Evolutionary conservation across 2,113 vertebrate genomes (phyloP), one percentile per base, ranked within the genome.

Genomic region (Daubentonia madagascariensis): DNA sequence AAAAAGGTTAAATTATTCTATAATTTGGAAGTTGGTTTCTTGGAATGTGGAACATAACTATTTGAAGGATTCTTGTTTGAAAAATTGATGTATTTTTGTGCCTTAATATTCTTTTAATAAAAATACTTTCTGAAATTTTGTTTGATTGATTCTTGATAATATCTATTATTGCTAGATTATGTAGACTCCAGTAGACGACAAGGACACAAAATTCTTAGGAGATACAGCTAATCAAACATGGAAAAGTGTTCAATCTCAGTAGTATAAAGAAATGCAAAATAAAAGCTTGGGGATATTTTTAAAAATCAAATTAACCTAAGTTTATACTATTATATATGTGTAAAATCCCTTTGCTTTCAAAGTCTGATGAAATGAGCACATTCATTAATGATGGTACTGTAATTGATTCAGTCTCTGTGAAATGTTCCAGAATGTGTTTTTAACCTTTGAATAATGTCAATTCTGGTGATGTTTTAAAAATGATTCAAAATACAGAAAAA

Each of bases 61-160:
- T 95, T 97, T 90, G 65, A 96, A 95, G 72, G 6, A 90, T 72
- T 97, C 97, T 93, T 90, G 50, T 96, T 96, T 97, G 61, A 89
- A 88, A 97, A 57, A n/a, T 32, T 65, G 65, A 92, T 96, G 94
- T 98, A 97, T 95, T 98, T 93, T 97, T 98, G 91, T 98, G 97
- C 96, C 97, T 98, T 98, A 98, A 96, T 94, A 94, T 94, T 98
- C 54, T 97, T 96, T 78, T 87, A 98, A 98, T 98, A 98, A 98
- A 98, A 98, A 89, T 95, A 23, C 45, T 94, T 96, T 97, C 80
- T 97, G 96, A 96, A 83, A 68, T 93, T 96, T 89, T 97, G 72
- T 10, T 37, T 90, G 14, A 10, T 73, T 89, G 40, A 40, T 72
- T 96, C 37, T 85, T 95, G 67, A 35, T 76, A 52, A 25, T 72